Conservation (phyloP, 1,140 invertebrate species). For the Drosophila elegans region DNA sequence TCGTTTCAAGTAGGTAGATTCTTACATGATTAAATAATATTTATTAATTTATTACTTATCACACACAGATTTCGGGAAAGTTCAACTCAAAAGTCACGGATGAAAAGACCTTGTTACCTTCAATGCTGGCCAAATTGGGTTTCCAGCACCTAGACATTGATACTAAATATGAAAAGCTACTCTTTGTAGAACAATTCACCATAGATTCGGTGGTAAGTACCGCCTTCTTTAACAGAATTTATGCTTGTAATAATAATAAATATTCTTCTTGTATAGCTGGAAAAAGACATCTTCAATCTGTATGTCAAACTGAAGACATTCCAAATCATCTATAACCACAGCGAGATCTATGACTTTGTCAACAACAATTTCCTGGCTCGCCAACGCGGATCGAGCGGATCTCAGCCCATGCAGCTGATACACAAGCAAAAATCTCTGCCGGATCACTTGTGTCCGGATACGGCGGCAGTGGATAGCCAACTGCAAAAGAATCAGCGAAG, state of each 20-base stretch:
- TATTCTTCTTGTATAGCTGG: constrained; percentile 86
- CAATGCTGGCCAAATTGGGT: constrained; percentile 88
- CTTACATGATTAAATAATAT: not conserved
- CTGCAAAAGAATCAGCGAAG: constrained; percentile 27
- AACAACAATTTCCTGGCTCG: constrained; percentile 85
- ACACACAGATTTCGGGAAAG: constrained; percentile 71
- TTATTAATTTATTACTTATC: not conserved
- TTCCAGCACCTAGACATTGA: constrained; percentile 88
- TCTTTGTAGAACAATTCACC: constrained; percentile 89
- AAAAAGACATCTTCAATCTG: constrained; percentile 88
- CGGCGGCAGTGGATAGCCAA: constrained; percentile 10
- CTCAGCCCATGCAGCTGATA: constrained; percentile 53
- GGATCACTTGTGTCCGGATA: constrained; percentile 49
- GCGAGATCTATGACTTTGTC: constrained; percentile 87
- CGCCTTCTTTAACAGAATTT: not conserved
- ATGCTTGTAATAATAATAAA: not conserved
- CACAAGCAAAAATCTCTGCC: constrained; percentile 70
- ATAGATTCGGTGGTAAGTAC: constrained; percentile 89
- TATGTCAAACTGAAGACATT: constrained; percentile 89
- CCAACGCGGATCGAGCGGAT: constrained; percentile 41
- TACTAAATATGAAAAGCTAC: constrained; percentile 87
- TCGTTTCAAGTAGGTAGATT: constrained; percentile 65
- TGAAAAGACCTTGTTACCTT: constrained; percentile 85
- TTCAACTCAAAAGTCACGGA: constrained; percentile 78
- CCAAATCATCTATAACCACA: constrained; percentile 89